Conservation (phyloP, 2,797 vertebrate species). For the Adrianichthys oophorus region DNA sequence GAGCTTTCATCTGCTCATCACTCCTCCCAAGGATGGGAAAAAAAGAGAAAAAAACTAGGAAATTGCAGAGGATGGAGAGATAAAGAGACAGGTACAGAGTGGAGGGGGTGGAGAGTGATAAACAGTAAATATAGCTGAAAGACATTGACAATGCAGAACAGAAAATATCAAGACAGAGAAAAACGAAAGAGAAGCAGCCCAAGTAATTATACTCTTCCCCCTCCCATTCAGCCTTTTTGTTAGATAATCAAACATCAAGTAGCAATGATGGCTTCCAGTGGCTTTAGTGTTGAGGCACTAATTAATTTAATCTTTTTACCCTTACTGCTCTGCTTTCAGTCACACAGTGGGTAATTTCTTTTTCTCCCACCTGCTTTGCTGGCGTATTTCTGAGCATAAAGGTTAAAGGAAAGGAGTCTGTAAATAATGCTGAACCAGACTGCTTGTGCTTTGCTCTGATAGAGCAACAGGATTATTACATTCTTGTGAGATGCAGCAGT, state of each 20-base stretch:
- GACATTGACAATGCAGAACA: background rate
- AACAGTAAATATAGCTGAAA: conserved; percentile 36
- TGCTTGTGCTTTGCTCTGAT: too few species aligned
- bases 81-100: conserved; percentile 2
- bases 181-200: conserved; percentile 14
- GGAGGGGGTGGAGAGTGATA: background rate
- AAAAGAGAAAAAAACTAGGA: background rate
- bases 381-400: too few species aligned
- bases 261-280: conserved; percentile 45
- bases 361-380: too few species aligned
- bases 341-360: background rate
- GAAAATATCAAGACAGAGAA: background rate
- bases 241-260: conserved; percentile 61
- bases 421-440: too few species aligned
- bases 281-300: conserved; percentile 26
- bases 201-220: conserved; percentile 47
- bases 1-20: conserved; percentile 36
- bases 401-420: too few species aligned
- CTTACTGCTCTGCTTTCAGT: conserved; percentile 15
- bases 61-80: conserved; percentile 32
- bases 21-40: conserved; percentile 19
- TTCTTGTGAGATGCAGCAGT: too few species aligned
- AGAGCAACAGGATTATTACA: too few species aligned
- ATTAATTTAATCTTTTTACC: conserved; percentile 39
- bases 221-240: conserved; percentile 45